These are phyloP conservation scores for Lottia scabra DNA, from an alignment of 2,888 invertebrate genomes.

Conservation along the genomic window DNA sequence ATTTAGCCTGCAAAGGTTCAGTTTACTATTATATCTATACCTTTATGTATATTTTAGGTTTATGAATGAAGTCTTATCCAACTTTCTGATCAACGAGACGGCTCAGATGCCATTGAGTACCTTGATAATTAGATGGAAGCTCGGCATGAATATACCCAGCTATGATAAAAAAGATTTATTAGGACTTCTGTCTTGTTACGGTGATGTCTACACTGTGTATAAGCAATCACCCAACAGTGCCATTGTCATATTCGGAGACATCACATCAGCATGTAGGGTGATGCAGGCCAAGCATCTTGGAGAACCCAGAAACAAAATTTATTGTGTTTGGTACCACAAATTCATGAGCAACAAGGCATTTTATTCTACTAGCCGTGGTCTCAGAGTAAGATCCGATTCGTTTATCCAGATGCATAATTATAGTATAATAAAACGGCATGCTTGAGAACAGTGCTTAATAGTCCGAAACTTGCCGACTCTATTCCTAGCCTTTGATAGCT, in stretches of 20 bases:
- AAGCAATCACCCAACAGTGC: conserved; percentile 40
- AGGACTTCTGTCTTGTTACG: conserved; percentile 31
- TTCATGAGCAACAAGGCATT: conserved; percentile 44
- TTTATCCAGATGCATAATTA: conserved; percentile 1
- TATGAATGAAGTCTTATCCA: conserved; percentile 10
- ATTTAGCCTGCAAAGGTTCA: no score
- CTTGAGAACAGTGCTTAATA: no score
- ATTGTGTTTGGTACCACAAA: conserved; percentile 45
- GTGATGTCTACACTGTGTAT: conserved; percentile 33
- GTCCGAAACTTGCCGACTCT: no score
- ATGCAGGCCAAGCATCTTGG: conserved; percentile 35
- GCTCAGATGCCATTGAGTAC: conserved; percentile 40
- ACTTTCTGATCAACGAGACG: conserved; percentile 31
- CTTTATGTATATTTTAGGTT: neutral
- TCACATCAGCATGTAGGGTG: conserved; percentile 38
- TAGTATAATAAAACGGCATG: neutral
- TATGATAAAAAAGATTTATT: conserved; percentile 30
- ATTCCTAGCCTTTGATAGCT: no score
- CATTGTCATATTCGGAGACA: conserved; percentile 37
- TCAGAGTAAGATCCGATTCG: conserved; percentile 26
- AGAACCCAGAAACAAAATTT: conserved; percentile 33
- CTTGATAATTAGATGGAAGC: conserved; percentile 41
- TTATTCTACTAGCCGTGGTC: conserved; percentile 21
- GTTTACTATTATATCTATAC: no score
- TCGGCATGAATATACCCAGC: conserved; percentile 25